Conservation (phyloP, 53 echinoderm and acorn worm species). For the Echinarachnius parma region DNA sequence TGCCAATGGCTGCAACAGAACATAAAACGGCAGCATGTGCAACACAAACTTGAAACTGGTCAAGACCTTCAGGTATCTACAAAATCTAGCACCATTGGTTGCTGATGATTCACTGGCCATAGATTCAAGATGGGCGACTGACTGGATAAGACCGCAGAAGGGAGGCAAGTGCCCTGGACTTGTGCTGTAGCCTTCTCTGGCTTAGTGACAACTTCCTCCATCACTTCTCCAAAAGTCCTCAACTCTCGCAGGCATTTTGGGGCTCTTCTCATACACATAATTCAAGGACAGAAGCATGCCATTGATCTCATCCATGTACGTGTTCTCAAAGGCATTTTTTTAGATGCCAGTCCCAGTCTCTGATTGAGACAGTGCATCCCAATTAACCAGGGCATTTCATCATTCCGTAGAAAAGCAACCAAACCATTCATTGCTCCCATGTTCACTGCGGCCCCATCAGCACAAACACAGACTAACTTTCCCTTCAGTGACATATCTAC, state of each 20-base stretch:
- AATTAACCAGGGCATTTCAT: slow-evolving; percentile 47
- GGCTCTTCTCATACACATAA: slow-evolving; percentile 46
- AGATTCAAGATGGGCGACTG: slow-evolving; percentile 44
- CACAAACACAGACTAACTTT: slow-evolving; percentile 32
- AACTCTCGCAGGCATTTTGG: slow-evolving; percentile 47
- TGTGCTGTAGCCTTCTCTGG: slow-evolving; percentile 51
- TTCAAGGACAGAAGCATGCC: slow-evolving; percentile 35
- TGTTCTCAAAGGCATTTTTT: slow-evolving; percentile 42
- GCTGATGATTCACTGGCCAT: slow-evolving; percentile 40
- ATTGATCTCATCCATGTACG: slow-evolving; percentile 41
- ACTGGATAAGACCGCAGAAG: slow-evolving; percentile 46
- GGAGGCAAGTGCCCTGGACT: slow-evolving; percentile 33
- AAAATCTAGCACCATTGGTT: slow-evolving; percentile 25
- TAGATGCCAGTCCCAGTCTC: slow-evolving; percentile 37
- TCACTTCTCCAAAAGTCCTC: slow-evolving; percentile 30
- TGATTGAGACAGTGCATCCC: slow-evolving; percentile 51
- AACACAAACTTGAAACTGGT: slow-evolving; percentile 49
- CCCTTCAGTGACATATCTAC: slow-evolving; percentile 28
- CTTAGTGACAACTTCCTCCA: slow-evolving; percentile 45
- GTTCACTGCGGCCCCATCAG: slow-evolving; percentile 48
- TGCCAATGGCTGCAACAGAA: slow-evolving; percentile 46
- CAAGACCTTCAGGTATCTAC: slow-evolving; percentile 40
- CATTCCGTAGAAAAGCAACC: slow-evolving; percentile 39
- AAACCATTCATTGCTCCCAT: slow-evolving; percentile 43
- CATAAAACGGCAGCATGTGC: slow-evolving; percentile 38